Conservation (phyloP, 2,113 vertebrate genomes). For the Gnathonemus echidnorhynchus region DNA sequence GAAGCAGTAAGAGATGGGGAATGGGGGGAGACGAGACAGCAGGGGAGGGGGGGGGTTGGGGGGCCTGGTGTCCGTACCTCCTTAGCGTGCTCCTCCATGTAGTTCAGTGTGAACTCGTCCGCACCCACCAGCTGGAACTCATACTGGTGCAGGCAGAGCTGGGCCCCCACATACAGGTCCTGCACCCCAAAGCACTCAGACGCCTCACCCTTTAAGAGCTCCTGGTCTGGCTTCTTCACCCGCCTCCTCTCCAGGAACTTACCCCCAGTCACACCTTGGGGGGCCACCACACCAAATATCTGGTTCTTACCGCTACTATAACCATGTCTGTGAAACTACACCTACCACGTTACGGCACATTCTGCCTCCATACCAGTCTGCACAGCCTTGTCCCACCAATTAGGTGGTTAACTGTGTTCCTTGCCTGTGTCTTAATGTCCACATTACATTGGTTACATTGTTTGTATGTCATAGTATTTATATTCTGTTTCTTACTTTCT, state of each 20-base stretch:
- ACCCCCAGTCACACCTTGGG: conserved; percentile 69
- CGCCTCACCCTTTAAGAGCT: conserved; percentile 72
- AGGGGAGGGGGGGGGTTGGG: background rate
- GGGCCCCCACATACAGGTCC: conserved; percentile 77
- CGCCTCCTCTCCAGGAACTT: conserved; percentile 73
- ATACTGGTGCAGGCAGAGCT: conserved; percentile 66
- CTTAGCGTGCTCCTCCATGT: conserved; percentile 78
- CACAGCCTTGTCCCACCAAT: background rate
- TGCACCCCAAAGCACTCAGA: conserved; percentile 70
- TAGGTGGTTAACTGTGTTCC: background rate
- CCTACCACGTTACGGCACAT: background rate
- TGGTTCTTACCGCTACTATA: background rate
- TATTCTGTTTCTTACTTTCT: too few relatives aligned
- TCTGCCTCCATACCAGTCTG: background rate
- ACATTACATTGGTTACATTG: too few relatives aligned
- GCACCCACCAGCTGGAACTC: conserved; percentile 71
- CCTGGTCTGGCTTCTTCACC: conserved; percentile 79
- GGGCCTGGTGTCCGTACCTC: conserved; percentile 54
- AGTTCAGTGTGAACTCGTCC: conserved; percentile 78
- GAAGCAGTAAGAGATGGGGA: background rate
- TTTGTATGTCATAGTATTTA: too few relatives aligned
- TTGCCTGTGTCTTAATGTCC: background rate
- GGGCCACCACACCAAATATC: conserved; percentile 12
- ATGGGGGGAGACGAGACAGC: too few relatives aligned
- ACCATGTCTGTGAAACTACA: background rate